Base-by-base conservation (phyloP, 2,797 vertebrate genomes). In the Pantherophis alleghaniensis region DNA sequence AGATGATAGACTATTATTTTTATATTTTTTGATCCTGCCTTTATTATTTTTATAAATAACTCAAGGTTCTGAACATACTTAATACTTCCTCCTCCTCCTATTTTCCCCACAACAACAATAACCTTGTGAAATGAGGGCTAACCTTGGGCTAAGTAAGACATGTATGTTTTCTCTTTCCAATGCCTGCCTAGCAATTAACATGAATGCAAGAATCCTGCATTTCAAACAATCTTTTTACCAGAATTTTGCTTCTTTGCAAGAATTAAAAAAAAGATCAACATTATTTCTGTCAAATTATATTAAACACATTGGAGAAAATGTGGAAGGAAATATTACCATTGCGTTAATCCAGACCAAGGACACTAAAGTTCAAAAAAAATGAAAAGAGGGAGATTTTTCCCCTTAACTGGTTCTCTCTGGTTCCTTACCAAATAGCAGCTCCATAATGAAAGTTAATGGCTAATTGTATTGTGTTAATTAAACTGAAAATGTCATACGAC, bases 381-480 rank as follows among this genome's bases (percentile, higher is more conserved):
- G 53, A 24, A 74, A 86, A 32, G 2, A 51, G 92, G 28, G 32
- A 1, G 13, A 0, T 91, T 91, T 86, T 94, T 69, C 26, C 79
- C 91, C 69, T 59, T 90, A 90, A 61, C 59, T 51, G 87, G 60
- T 89, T 92, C 47, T 79, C 2, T 0, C 86, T 5, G n/a, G 91
- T 91, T 92, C 28, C 57, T 66, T 53, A 86, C 0, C 0, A 59
- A 93, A 91, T 88, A 96, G 79, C 0, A 0, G 59, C 61, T 91
- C 93, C 2, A 26, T 95, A 94, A 96, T 95, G 95, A 92, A 96
- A 95, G 90, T 95, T 96, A 96, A 96, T 93, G 93, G 91, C 91
- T 96, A 96, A 97, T 97, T 96, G 92, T 94, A 37, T 91, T 57
- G 79, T 20, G 86, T 93, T 97, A 96, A 97, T 96, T 90, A 94